Conservation (phyloP, 1,140 invertebrate genomes). For the Lasioglossum albipes region DNA sequence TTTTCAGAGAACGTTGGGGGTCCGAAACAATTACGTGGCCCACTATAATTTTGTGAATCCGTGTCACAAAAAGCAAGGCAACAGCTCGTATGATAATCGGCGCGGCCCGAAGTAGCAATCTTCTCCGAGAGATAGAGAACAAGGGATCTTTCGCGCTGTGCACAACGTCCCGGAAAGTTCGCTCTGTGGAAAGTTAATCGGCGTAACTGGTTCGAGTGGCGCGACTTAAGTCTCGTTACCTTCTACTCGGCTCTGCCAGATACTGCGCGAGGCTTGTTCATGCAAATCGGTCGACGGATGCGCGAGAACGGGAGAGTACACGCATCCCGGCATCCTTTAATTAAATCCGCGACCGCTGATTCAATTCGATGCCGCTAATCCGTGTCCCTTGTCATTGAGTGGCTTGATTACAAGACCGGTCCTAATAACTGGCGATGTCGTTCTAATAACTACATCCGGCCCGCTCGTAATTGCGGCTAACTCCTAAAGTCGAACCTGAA, state of each 20-base stretch:
- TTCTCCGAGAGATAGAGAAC: neutral
- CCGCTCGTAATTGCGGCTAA: slow-evolving; percentile 50
- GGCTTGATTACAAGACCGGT: slow-evolving; percentile 64
- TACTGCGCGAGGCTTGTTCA: slow-evolving; percentile 39
- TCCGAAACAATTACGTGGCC: too few relatives aligned
- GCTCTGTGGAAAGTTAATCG: neutral
- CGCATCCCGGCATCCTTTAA: slow-evolving; percentile 57
- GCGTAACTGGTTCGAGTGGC: neutral
- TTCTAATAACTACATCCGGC: slow-evolving; percentile 58
- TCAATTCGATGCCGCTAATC: slow-evolving; percentile 57
- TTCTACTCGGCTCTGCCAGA: slow-evolving; percentile 13
- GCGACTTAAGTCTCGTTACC: neutral
- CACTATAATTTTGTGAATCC: neutral
- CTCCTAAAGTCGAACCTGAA: slow-evolving; percentile 52
- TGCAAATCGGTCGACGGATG: slow-evolving; percentile 51
- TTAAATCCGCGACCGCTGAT: slow-evolving; percentile 63
- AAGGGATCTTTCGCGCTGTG: neutral
- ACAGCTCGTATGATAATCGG: neutral
- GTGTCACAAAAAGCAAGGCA: too few relatives aligned
- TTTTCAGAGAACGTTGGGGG: too few relatives aligned
- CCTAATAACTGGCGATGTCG: slow-evolving; percentile 58
- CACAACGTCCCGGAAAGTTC: neutral
- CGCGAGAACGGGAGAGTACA: slow-evolving; percentile 20
- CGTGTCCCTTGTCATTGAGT: slow-evolving; percentile 59
- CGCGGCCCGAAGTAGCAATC: neutral